Percentiles rank a stretch among this genome's conserved stretches.
Conservation (phyloP, 2,888 invertebrate species). For the Cataglyphis albicans region DNA sequence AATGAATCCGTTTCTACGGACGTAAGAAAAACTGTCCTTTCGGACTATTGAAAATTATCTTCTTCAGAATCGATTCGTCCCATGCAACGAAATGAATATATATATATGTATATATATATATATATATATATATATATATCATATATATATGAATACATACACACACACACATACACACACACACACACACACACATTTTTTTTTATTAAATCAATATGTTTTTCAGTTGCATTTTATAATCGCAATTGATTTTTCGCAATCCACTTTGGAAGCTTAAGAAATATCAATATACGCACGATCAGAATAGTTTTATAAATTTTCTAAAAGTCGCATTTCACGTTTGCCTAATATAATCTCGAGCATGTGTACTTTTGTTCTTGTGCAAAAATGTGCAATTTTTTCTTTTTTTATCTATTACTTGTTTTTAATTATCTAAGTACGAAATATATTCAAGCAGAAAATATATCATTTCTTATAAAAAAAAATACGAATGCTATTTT, state of each 20-base stretch:
- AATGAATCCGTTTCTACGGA: background rate
- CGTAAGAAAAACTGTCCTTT: background rate
- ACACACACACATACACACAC: too few species aligned
- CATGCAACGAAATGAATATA: background rate
- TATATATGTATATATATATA: too few species aligned
- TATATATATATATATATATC: background rate
- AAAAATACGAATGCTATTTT: background rate
- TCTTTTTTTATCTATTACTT: background rate
- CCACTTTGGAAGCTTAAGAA: background rate
- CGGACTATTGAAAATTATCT: background rate
- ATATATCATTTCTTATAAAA: background rate
- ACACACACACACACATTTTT: too few species aligned
- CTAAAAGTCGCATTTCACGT: constrained; percentile 25
- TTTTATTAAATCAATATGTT: background rate
- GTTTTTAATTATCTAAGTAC: background rate
- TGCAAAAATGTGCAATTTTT: background rate
- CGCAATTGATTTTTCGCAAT: background rate
- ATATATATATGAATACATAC: too few species aligned
- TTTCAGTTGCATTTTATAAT: background rate
- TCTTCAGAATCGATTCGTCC: background rate
- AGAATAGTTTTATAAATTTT: background rate
- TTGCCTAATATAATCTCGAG: background rate
- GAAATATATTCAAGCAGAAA: background rate
- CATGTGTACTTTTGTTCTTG: background rate
- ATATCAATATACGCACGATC: background rate